A percentile compares a stretch with the other conserved stretches of the same genome.
Evolutionary conservation across 2,113 vertebrate species (phyloP).

Genomic region (Tor tambroides): DNA sequence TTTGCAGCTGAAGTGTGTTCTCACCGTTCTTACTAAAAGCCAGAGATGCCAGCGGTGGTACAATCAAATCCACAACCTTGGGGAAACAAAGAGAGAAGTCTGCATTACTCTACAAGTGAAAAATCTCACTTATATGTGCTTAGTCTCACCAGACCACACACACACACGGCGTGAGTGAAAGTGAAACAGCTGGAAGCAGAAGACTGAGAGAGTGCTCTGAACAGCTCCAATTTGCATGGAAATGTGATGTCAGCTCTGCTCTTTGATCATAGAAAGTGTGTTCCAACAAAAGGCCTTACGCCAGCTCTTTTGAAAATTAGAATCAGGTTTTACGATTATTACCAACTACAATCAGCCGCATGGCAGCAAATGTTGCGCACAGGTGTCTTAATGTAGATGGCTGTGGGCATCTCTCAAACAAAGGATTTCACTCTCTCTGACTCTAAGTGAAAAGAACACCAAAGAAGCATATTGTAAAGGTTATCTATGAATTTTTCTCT

Average conservation of each 20-base stretch:
- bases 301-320: slow-evolving; percentile 62
- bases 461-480: slow-evolving; percentile 41
- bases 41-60: slow-evolving; percentile 85
- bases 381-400: slow-evolving; percentile 53
- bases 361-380: slow-evolving; percentile 70
- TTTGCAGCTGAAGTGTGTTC: slow-evolving; percentile 51
- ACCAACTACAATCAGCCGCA: slow-evolving; percentile 74
- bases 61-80: slow-evolving; percentile 84
- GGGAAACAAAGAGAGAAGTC: slow-evolving; percentile 55
- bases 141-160: slow-evolving; percentile 23
- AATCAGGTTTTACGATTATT: slow-evolving; percentile 68
- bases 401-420: slow-evolving; percentile 51
- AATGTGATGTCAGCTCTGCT: slow-evolving; percentile 70
- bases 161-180: neutral
- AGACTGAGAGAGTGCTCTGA: slow-evolving; percentile 63
- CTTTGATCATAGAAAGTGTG: slow-evolving; percentile 71
- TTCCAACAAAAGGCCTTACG: slow-evolving; percentile 69
- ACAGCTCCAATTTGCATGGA: slow-evolving; percentile 73
- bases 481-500: slow-evolving; percentile 34
- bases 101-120: slow-evolving; percentile 43
- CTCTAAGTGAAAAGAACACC: slow-evolving; percentile 35
- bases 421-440: slow-evolving; percentile 33
- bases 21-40: slow-evolving; percentile 89
- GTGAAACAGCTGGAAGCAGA: slow-evolving; percentile 52
- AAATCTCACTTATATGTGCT: slow-evolving; percentile 41